A percentile compares a stretch with the other conserved stretches of the same genome.
These are phyloP conservation scores for Felis catus DNA, from an alignment of 2,113 vertebrate genomes.

Conservation along the genomic window F.catus_Fca126_mat1.0 CM031427.1:5093501-5094000, in stretches of 20 bases:
- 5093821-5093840: constrained; percentile 64
- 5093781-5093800: constrained; percentile 71
- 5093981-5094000: not conserved
- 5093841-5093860: constrained; percentile 53
- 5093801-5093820: constrained; percentile 71
- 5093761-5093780: constrained; percentile 72
- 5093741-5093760: constrained; percentile 53
- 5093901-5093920: not conserved
- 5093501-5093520: not conserved
- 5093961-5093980: not conserved
- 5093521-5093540: constrained; percentile 4
- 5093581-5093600: constrained; percentile 41
- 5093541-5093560: not conserved
- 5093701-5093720: not conserved
- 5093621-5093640: constrained; percentile 68
- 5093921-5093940: not conserved
- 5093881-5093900: not conserved
- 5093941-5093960: not conserved
- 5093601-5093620: constrained; percentile 15
- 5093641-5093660: constrained; percentile 56
- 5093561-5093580: constrained; percentile 17
- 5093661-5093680: not conserved
- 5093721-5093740: not conserved
- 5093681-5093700: not conserved
- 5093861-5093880: not conserved